Base-by-base conservation (phyloP, 2,888 invertebrate species). In the Hypomecis atomaria region DNA sequence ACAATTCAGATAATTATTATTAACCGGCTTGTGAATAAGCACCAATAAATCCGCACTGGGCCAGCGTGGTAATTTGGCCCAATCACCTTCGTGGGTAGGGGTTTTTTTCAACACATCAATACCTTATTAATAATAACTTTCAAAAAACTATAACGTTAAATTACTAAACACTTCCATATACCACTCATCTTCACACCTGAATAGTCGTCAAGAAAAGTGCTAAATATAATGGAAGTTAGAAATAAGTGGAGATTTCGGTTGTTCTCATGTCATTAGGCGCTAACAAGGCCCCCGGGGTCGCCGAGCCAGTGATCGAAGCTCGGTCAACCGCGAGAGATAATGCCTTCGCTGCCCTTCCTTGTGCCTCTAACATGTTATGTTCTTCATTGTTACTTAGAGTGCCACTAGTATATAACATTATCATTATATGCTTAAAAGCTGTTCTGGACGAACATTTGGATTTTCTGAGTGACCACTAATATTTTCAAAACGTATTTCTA, bases 301-400 rank as follows among this genome's bases (percentile, higher is more conserved):
- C 77, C 83, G 87, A 86, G 81, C 80, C 87, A 81, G 85, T 85
- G 87, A 89, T 90, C 88, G 84, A 85, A 87, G 89, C 85, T 85
- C 90, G 88, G 89, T 89, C 90, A 89, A 89, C 87, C 85, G 88
- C 78, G 79, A 90, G 90, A 92, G 92, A 90, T 90, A 92, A 88
- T 83, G 71, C 82, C 73, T 67, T 55, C 71, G 43, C 75, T 74
- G 77, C 73, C 75, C 78, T 77, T 75, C 74, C 77, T 76, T 67
- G 72, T 75, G 73, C 66, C 65, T 62, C 34, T 37, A 45, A 56
- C 55, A 52, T 64, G 45, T 38, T 11, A 59, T 50, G 37, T 53
- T 56, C 55, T 56, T 64, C 64, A 55, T 64, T 59, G 45, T 64
- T 64, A 64, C 49, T 13, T 33, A 44, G 38, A 64, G 59, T 36